Base-by-base conservation (phyloP, 2,888 invertebrate species). In the Copidosoma aretas region DNA sequence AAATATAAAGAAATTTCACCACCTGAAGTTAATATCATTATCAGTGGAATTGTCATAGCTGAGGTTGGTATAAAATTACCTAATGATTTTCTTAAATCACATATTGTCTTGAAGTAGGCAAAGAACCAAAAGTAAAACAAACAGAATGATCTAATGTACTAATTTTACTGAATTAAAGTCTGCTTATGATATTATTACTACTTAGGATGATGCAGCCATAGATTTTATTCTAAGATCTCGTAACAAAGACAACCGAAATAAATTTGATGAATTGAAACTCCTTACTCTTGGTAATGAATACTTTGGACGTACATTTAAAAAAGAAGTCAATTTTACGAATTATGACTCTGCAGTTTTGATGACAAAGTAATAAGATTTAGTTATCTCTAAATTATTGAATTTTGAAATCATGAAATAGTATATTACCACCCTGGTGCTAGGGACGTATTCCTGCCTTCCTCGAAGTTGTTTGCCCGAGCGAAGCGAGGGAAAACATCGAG, bases 1-100 rank as follows among this genome's bases (percentile, higher is more conserved):
- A 21, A 70, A 25, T 70, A 70, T 17, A 41, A 41, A 14, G 52
- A 62, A 41, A n/a, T 70, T 39, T 15, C 56, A 1, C 46, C 46
- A 1, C 65, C 66, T 5, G 25, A 59, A 63, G 54, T 70, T 15
- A 66, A 60, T 22, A 21, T 70, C 19, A 21, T 46, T 10, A 25
- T 70, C 10, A 66, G 54, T 25, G 70, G 70, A 46, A 15, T 70
- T 17, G 58, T 70, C 1, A 66, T 70, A 19, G 58, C 52, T n/a
- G 59, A 62, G 62, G 70, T 70, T 43, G 25, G 10, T 12, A 10
- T 51, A 15, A 19, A 12, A 21, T 24, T n/a, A n/a, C n/a, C n/a
- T n/a, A n/a, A n/a, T n/a, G n/a, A n/a, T 39, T 14, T 4, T n/a
- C n/a, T 0, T 19, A 51, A 25, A 39, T 14, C 21, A 53, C n/a